Percentiles rank a stretch among this genome's conserved stretches.
Conservation (phyloP, 2,797 vertebrate genomes). For the Pempheris klunzingeri region DNA sequence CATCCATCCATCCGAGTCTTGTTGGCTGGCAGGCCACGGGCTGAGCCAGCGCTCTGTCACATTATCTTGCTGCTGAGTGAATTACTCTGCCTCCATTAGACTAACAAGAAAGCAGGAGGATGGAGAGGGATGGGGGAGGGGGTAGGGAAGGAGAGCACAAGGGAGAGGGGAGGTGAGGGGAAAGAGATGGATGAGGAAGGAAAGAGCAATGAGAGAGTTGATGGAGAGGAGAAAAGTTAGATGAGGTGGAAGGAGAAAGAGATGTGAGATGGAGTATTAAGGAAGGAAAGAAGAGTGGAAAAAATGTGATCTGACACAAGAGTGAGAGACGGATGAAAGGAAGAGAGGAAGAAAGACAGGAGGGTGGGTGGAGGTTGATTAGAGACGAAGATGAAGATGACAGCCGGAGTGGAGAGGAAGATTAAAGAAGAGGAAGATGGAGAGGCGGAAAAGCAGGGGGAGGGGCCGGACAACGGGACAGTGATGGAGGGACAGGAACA, state of each 20-base stretch:
- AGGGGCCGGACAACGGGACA: neutral
- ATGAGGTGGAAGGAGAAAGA: slow-evolving; percentile 38
- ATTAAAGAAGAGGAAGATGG: slow-evolving; percentile 43
- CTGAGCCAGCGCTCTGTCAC: slow-evolving; percentile 85
- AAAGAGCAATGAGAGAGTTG: slow-evolving; percentile 5
- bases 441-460: slow-evolving; percentile 12
- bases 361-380: slow-evolving; percentile 43
- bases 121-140: slow-evolving; percentile 2
- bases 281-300: neutral
- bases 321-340: slow-evolving; percentile 17
- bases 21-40: slow-evolving; percentile 70
- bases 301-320: neutral
- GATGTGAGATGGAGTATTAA: neutral
- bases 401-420: slow-evolving; percentile 50
- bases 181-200: slow-evolving; percentile 16
- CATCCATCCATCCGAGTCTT: slow-evolving; percentile 37
- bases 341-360: slow-evolving; percentile 7
- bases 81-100: slow-evolving; percentile 86
- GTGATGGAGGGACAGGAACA: slow-evolving; percentile 14
- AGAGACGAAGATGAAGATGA: slow-evolving; percentile 41
- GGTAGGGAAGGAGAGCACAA: neutral
- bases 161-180: neutral
- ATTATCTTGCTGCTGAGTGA: slow-evolving; percentile 83
- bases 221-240: slow-evolving; percentile 33
- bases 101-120: slow-evolving; percentile 81